Evolutionary conservation across 2,113 vertebrate genomes (phyloP).

Genomic region (Halcyon senegalensis): DNA sequence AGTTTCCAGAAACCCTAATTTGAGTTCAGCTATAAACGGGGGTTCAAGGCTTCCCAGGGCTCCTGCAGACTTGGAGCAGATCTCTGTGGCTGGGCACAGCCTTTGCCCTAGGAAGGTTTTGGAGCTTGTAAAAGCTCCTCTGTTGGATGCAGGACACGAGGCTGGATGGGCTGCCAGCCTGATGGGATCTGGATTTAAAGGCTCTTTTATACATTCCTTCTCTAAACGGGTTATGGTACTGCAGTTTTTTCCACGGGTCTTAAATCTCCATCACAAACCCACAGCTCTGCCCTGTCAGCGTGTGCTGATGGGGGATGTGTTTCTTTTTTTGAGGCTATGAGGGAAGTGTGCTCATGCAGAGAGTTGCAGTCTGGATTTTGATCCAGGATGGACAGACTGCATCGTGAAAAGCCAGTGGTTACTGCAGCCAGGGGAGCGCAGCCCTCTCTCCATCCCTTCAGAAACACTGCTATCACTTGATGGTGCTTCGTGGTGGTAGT

Average conservation of each 20-base stretch:
- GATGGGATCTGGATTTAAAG: slow-evolving; percentile 15
- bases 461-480: fast-evolving
- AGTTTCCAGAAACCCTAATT: background rate
- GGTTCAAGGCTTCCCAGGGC: background rate
- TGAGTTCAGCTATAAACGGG: background rate
- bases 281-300: background rate
- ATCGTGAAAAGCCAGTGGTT: fast-evolving
- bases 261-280: slow-evolving; percentile 14
- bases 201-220: background rate
- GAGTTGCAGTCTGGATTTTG: background rate
- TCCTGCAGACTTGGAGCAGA: background rate
- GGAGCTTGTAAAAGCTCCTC: background rate
- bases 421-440: background rate
- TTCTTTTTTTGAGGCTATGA: background rate
- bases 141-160: background rate
- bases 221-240: background rate
- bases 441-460: background rate
- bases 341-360: background rate
- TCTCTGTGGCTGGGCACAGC: background rate
- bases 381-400: background rate
- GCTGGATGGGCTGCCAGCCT: slow-evolving; percentile 12
- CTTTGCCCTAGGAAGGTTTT: background rate
- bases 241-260: background rate
- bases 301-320: background rate
- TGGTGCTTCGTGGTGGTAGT: background rate